Percentiles rank a stretch among this genome's conserved stretches.
These are phyloP conservation scores for Ophthalmolycus amberensis DNA, from an alignment of 2,113 vertebrate genomes.

Conservation along the genomic window DNA sequence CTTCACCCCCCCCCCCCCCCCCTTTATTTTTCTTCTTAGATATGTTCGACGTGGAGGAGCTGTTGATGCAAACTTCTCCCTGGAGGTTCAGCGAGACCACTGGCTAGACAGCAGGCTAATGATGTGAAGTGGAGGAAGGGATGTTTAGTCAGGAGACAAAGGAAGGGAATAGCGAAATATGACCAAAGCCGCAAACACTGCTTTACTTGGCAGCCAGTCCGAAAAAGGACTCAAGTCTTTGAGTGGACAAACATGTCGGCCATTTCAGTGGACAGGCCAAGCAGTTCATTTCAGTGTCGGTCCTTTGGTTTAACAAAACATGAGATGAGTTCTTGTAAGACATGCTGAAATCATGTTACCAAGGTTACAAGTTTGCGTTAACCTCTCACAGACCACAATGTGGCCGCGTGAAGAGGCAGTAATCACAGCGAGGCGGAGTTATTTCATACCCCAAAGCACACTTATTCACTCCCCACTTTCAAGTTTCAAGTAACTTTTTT, in stretches of 20 bases:
- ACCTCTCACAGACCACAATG: conserved; percentile 36
- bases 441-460: conserved; percentile 37
- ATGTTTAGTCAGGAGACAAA: conserved; percentile 48
- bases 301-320: conserved; percentile 24
- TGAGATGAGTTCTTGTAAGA: conserved; percentile 7
- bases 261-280: conserved; percentile 21
- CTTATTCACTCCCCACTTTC: conserved; percentile 27
- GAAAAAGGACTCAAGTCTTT: conserved; percentile 7
- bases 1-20: neutral
- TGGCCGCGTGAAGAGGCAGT: conserved; percentile 24
- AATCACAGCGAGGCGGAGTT: conserved; percentile 30
- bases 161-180: conserved; percentile 54
- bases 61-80: conserved; percentile 45
- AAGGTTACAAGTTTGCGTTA: conserved; percentile 44
- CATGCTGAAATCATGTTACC: conserved; percentile 16
- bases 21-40: conserved; percentile 16
- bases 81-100: conserved; percentile 44
- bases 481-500: conserved; percentile 43
- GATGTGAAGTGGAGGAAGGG: conserved; percentile 45
- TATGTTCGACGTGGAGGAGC: neutral
- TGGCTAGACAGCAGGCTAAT: conserved; percentile 51
- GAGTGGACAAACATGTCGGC: conserved; percentile 32
- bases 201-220: conserved; percentile 45
- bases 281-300: neutral
- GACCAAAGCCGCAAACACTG: conserved; percentile 23